phyloP scores from a whole-genome alignment of 1,140 invertebrate genomes.

The Orchesella cincta region DNA sequence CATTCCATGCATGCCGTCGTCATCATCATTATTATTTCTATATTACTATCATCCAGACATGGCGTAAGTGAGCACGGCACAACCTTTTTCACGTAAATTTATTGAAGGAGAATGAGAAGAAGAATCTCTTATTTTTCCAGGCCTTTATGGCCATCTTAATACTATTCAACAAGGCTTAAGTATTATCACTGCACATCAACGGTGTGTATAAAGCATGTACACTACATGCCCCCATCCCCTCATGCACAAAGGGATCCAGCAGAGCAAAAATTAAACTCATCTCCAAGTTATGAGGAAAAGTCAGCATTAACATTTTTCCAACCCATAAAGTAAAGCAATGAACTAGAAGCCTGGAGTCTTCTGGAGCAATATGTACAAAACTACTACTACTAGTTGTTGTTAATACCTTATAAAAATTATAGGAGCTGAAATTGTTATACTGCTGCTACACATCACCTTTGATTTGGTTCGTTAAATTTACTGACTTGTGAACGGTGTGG shows the following conservation, averaged over 20 bases:
- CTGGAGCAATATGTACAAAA: not conserved
- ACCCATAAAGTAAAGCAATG: not conserved
- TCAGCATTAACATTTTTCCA: constrained; percentile 21
- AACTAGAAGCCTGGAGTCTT: not conserved
- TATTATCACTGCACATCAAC: not conserved
- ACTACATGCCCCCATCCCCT: not conserved
- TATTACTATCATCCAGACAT: not conserved
- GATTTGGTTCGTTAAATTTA: constrained; percentile 3
- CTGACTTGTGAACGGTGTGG: not conserved
- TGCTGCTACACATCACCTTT: not conserved
- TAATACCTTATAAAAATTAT: constrained; percentile 10
- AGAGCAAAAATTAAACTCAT: constrained; percentile 12
- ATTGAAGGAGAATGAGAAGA: not conserved
- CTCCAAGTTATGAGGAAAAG: not conserved
- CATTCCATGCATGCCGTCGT: not conserved
- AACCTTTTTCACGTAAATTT: not conserved
- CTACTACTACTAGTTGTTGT: too few relatives aligned
- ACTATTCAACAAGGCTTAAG: constrained; percentile 8
- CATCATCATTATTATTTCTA: not conserved
- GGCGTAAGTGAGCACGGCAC: not conserved
- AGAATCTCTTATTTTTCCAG: not conserved
- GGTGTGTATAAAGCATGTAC: not conserved
- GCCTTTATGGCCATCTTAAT: not conserved
- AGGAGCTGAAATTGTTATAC: not conserved
- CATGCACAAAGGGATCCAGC: not conserved